Evolutionary conservation across 2,888 invertebrate genomes (phyloP).

Genomic region (Teleogryllus oceanicus): DNA sequence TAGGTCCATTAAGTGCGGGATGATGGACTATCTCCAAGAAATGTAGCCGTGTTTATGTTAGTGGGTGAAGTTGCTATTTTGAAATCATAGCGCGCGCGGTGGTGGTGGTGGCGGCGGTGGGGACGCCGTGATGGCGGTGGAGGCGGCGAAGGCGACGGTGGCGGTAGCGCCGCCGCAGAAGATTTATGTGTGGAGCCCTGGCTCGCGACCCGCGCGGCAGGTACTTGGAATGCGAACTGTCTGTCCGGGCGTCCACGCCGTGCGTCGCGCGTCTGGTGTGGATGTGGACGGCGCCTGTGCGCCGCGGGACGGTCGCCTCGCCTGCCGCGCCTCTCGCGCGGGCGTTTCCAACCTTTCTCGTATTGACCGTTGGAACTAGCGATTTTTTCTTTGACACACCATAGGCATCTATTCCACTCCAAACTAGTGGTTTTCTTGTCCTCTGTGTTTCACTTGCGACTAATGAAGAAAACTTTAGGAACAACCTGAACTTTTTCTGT

Average conservation of each 20-base stretch:
- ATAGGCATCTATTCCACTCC: no score
- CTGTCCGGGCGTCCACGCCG: not conserved
- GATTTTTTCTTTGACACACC: no score
- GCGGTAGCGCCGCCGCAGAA: not conserved
- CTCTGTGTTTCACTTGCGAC: no score
- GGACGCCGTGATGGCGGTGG: not conserved
- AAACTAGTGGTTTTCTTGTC: no score
- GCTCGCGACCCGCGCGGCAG: not conserved
- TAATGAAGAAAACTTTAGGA: no score
- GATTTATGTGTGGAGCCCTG: not conserved
- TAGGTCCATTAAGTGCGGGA: constrained; percentile 18
- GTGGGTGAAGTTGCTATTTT: constrained; percentile 18
- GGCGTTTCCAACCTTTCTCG: no score
- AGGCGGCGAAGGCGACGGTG: not conserved
- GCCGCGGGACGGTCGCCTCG: no score
- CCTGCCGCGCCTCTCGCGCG: no score
- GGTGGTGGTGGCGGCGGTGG: not conserved
- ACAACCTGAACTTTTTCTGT: fast-evolving
- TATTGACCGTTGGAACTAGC: no score
- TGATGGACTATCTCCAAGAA: constrained; percentile 9
- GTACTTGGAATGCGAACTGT: constrained; percentile 4
- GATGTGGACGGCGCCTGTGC: no score
- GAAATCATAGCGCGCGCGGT: not conserved
- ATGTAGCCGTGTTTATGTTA: constrained; percentile 18
- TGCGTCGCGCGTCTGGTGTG: no score